Percentiles rank a stretch among this genome's conserved stretches.
Evolutionary conservation across 1,140 invertebrate species (phyloP).

Genomic region (Philaenus spumarius): DNA sequence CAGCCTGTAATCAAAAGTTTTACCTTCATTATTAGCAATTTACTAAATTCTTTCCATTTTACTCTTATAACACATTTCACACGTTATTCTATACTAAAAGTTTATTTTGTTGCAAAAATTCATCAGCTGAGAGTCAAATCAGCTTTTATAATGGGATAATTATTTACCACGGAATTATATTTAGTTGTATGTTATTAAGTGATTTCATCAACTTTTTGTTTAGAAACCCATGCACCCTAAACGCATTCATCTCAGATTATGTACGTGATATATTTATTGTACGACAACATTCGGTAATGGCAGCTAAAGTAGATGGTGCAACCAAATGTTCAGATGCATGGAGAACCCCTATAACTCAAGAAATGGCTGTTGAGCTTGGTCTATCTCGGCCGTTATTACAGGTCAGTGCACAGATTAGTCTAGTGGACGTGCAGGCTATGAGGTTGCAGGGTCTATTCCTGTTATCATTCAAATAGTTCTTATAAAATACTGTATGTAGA

Average conservation of each 20-base stretch:
- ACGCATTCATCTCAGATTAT: slow-evolving; percentile 68
- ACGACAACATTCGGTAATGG: slow-evolving; percentile 51
- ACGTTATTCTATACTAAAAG: too few species aligned
- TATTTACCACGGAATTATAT: too few species aligned
- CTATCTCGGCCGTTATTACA: slow-evolving; percentile 61
- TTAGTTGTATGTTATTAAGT: neutral
- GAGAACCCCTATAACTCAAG: slow-evolving; percentile 57
- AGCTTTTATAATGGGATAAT: neutral
- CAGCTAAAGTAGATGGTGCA: slow-evolving; percentile 53
- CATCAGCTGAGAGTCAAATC: neutral
- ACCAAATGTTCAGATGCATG: slow-evolving; percentile 70
- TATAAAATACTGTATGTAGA: too few species aligned
- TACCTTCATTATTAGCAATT: too few species aligned
- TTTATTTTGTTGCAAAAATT: neutral
- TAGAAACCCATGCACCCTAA: slow-evolving; percentile 57
- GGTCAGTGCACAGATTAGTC: too few species aligned
- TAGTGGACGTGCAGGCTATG: too few species aligned
- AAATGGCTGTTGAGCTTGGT: slow-evolving; percentile 54
- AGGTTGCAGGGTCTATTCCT: too few species aligned
- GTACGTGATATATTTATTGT: slow-evolving; percentile 63
- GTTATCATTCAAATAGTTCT: too few species aligned
- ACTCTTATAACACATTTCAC: too few species aligned
- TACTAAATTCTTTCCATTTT: too few species aligned
- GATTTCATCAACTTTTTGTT: slow-evolving; percentile 29
- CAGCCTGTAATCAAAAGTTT: too few species aligned